These are phyloP conservation scores for Drosophila fulvimacula DNA, from an alignment of 2,888 invertebrate species.

Conservation along the genomic window DNA sequence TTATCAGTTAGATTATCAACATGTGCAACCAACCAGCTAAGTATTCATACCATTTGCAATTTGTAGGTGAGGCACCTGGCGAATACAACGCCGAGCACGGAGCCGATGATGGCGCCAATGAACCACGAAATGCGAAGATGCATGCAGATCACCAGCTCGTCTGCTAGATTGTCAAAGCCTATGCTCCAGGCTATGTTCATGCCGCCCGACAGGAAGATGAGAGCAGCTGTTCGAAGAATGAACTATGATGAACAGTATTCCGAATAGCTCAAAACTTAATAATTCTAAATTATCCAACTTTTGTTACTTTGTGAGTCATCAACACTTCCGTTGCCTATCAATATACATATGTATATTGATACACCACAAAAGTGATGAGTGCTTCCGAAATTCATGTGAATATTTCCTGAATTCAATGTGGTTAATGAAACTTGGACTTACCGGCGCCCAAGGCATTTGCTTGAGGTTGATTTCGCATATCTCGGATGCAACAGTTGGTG, in stretches of 20 bases:
- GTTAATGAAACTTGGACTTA: conserved; percentile 12
- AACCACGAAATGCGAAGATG: conserved; percentile 74
- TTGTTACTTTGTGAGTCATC: background rate
- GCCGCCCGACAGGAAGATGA: conserved; percentile 75
- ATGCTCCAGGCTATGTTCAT: conserved; percentile 78
- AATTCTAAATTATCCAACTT: background rate
- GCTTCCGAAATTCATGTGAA: background rate
- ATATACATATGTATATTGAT: background rate
- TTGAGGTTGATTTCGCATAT: conserved; percentile 66
- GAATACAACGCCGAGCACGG: conserved; percentile 48
- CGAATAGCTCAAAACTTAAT: background rate
- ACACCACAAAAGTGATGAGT: background rate
- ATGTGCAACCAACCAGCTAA: conserved; percentile 17
- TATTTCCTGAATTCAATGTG: background rate
- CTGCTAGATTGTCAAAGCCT: conserved; percentile 50
- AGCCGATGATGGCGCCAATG: conserved; percentile 69
- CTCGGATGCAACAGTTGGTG: conserved; percentile 60
- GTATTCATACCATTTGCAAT: conserved; percentile 61
- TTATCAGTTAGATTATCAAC: background rate
- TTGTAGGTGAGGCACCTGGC: conserved; percentile 62
- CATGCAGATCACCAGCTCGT: conserved; percentile 33
- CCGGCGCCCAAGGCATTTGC: conserved; percentile 70
- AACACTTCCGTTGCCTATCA: background rate
- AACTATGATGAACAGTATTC: background rate
- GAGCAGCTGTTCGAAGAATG: conserved; percentile 39